These are phyloP conservation scores for Phenganax marumi DNA, from an alignment of 92 coral and sea anemone species.

Conservation along the genomic window DNA sequence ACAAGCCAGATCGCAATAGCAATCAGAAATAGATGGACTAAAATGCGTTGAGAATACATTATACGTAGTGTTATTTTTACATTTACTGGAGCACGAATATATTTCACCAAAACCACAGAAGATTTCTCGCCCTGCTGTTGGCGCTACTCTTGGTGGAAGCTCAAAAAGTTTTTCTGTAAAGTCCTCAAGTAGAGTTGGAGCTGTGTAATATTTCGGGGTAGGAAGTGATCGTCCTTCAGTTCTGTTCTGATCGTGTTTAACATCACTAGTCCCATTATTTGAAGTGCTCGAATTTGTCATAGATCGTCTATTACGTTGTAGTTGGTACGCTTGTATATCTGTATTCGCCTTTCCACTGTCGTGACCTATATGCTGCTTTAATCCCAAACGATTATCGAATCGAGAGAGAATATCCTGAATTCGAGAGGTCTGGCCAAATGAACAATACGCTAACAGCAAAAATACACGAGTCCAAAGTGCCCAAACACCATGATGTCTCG, in stretches of 20 bases:
- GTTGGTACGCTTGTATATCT: background rate
- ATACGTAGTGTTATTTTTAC: background rate
- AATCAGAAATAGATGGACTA: background rate
- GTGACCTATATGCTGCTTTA: background rate
- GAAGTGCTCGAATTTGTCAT: background rate
- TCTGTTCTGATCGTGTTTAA: background rate
- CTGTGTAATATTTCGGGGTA: background rate
- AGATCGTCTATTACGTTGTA: background rate
- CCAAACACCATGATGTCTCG: background rate
- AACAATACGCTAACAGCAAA: background rate
- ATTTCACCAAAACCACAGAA: slow-evolving; percentile 5
- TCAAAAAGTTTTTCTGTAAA: too few relatives aligned
- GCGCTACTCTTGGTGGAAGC: background rate
- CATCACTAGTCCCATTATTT: background rate
- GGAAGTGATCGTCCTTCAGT: background rate
- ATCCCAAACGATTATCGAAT: background rate
- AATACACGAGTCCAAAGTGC: background rate
- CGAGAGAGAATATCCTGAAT: background rate
- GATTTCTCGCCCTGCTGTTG: background rate
- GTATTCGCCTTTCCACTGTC: background rate
- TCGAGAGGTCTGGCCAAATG: background rate
- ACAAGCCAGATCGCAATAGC: slow-evolving; percentile 32
- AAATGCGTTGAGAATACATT: background rate
- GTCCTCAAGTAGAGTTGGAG: background rate
- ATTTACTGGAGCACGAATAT: slow-evolving; percentile 5